Conservation (phyloP, 37 sponge, comb jelly and placozoan species). For the Aplysina aerophoba region DNA sequence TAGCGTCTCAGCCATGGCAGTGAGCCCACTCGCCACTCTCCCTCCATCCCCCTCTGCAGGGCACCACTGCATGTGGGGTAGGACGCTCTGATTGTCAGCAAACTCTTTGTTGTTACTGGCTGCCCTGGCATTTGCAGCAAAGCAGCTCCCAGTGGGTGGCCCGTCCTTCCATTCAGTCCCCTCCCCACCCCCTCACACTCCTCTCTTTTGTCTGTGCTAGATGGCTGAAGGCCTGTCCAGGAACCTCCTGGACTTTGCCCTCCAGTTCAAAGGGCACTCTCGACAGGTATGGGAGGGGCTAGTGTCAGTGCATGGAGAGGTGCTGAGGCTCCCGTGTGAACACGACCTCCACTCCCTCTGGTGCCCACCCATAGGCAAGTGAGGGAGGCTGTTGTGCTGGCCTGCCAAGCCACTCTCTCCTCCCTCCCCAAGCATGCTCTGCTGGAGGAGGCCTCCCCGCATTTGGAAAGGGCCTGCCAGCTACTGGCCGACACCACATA, state of each 20-base stretch:
- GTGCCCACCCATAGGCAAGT: not conserved
- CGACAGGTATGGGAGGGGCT: not conserved
- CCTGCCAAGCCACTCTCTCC: not conserved
- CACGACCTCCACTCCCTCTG: not conserved
- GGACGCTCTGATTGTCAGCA: not conserved
- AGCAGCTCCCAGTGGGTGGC: not conserved
- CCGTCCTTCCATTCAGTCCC: not conserved
- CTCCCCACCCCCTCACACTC: not conserved
- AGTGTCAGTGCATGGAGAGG: too few relatives aligned
- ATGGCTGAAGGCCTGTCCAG: not conserved
- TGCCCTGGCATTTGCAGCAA: not conserved
- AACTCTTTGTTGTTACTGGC: slow-evolving; percentile 8
- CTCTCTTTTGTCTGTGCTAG: not conserved
- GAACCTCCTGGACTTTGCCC: slow-evolving; percentile 17
- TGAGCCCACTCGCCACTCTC: not conserved
- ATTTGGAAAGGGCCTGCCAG: not conserved
- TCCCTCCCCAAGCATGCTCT: not conserved
- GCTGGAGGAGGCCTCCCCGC: not conserved
- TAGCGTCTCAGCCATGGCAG: not conserved
- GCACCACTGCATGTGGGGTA: slow-evolving; percentile 6
- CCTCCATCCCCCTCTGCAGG: not conserved
- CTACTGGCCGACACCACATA: too few relatives aligned
- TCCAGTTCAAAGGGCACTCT: not conserved
- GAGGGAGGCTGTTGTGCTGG: slow-evolving; percentile 9
- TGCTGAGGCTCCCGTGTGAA: too few relatives aligned